A percentile compares a stretch with the other conserved stretches of the same genome.
phyloP scores from a whole-genome alignment of 1,140 invertebrate species.

The Drosophila orena region DNA sequence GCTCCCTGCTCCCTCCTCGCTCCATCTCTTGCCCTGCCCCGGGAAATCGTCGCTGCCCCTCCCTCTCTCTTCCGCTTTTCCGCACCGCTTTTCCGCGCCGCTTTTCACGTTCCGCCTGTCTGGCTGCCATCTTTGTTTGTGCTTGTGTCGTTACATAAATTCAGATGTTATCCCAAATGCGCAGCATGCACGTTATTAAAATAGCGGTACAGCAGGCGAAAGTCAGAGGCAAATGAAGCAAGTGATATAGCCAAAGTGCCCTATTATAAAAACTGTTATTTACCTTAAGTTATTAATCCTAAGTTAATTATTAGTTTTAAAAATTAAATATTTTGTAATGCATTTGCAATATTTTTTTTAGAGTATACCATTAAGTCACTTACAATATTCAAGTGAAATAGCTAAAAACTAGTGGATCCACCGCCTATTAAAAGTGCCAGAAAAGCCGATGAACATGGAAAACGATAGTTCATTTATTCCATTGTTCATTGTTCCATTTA shows the following conservation, averaged over 20 bases:
- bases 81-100: constrained; percentile 25
- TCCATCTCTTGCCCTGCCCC: not conserved
- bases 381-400: too few species aligned
- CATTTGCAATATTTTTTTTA: too few species aligned
- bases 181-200: constrained; percentile 83
- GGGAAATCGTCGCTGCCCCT: not conserved
- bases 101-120: constrained; percentile 51
- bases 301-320: too few species aligned
- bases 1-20: not conserved
- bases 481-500: constrained; percentile 34
- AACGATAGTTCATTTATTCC: constrained; percentile 4
- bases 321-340: too few species aligned
- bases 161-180: constrained; percentile 84
- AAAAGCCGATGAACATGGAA: not conserved
- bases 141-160: constrained; percentile 77
- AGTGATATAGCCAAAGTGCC: constrained; percentile 14
- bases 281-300: too few species aligned
- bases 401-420: too few species aligned
- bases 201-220: constrained; percentile 49
- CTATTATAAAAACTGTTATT: too few species aligned
- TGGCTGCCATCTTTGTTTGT: constrained; percentile 78
- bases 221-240: constrained; percentile 30
- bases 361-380: too few species aligned
- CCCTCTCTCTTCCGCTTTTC: not conserved
- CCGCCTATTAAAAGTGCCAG: too few species aligned